phyloP scores from a whole-genome alignment of 2,113 vertebrate genomes.

The Misgurnus mizolepis region DNA sequence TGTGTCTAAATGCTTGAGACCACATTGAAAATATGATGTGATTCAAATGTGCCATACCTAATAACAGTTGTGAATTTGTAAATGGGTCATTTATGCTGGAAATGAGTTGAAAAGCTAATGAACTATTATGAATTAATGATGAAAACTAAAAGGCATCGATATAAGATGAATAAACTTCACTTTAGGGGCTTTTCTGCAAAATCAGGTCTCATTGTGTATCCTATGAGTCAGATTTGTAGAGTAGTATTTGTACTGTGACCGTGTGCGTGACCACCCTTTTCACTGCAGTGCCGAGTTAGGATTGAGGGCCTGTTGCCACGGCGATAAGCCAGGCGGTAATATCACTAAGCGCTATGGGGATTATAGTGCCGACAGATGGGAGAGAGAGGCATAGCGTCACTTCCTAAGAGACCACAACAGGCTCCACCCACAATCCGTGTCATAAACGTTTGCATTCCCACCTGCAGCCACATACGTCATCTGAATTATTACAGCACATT shows the following conservation, averaged over 20 bases:
- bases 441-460: slow-evolving; percentile 51
- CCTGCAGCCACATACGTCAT: slow-evolving; percentile 33
- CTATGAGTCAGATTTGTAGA: not conserved
- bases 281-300: slow-evolving; percentile 63
- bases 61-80: too few species aligned
- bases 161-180: too few species aligned
- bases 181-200: too few species aligned
- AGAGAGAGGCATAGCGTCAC: slow-evolving; percentile 65
- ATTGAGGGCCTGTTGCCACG: slow-evolving; percentile 78
- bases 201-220: not conserved
- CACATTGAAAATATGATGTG: not conserved
- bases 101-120: slow-evolving; percentile 1
- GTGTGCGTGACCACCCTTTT: slow-evolving; percentile 47
- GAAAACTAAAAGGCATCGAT: too few species aligned
- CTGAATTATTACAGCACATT: not conserved
- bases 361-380: slow-evolving; percentile 81
- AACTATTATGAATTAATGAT: slow-evolving; percentile 2
- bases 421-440: slow-evolving; percentile 39
- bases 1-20: too few species aligned
- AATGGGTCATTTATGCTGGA: too few species aligned
- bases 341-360: slow-evolving; percentile 77
- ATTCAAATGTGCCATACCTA: too few species aligned
- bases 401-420: slow-evolving; percentile 65
- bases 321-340: slow-evolving; percentile 79
- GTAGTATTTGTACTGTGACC: not conserved